These are phyloP conservation scores for Dolichotis patagonum DNA, from an alignment of 2,113 vertebrate genomes.

Conservation along the genomic window DNA sequence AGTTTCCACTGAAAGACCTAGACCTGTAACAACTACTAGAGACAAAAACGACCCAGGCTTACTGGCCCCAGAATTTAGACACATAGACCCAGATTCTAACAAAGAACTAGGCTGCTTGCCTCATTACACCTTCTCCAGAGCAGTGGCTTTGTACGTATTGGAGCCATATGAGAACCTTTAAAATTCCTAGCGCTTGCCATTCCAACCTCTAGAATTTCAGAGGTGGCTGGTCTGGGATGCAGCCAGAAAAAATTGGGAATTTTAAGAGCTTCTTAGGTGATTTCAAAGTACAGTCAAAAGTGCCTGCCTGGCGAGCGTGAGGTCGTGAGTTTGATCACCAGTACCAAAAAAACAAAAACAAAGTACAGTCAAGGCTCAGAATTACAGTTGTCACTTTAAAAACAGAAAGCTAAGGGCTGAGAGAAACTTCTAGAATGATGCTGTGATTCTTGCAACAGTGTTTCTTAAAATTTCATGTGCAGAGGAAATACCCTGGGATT, in stretches of 20 bases:
- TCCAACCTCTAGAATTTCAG: not conserved
- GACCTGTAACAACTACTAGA: not conserved
- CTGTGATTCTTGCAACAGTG: rapidly evolving
- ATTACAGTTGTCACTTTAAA: not conserved
- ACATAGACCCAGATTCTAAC: too few relatives aligned
- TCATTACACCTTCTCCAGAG: not conserved
- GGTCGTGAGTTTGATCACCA: too few relatives aligned
- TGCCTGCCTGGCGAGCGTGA: too few relatives aligned
- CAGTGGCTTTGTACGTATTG: not conserved
- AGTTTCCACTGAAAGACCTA: rapidly evolving
- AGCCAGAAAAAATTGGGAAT: not conserved
- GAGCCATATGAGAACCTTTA: not conserved
- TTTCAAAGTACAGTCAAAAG: not conserved
- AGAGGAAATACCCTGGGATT: not conserved
- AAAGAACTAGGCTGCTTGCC: not conserved
- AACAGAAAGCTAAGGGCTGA: not conserved
- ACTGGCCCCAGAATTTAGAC: not conserved
- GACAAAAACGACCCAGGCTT: not conserved
- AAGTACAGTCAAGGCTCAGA: rapidly evolving
- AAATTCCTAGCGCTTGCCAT: not conserved
- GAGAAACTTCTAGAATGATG: rapidly evolving
- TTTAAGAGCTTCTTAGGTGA: not conserved
- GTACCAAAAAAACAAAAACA: too few relatives aligned
- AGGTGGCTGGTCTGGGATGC: not conserved
- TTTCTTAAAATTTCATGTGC: rapidly evolving